Evolutionary conservation across 1,140 invertebrate genomes (phyloP), one percentile per base, ranked within the genome.

Genomic region (Drosophila sp.): DNA sequence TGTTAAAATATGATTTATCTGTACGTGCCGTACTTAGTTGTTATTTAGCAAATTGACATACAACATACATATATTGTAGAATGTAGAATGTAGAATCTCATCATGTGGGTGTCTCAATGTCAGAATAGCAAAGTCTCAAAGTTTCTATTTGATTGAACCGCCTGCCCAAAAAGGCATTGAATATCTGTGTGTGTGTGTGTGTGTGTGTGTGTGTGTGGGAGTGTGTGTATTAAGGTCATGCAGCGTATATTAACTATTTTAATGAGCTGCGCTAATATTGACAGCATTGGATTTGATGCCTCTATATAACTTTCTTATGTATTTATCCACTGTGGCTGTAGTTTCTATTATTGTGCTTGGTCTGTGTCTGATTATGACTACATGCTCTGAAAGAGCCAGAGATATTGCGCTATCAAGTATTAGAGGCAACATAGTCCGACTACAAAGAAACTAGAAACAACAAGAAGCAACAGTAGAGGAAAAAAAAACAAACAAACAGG

Each of bases 361-460:
- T 48, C 32, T 53, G 50, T 65, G 29, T 8, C 62, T 56, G 62
- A 56, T 64, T 64, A 29, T 41, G 40, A 50, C 27, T 18, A 34
- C n/a, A 29, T 25, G 25, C 21, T 34, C n/a, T 32, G 54, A 8
- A 27, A 45, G 62, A 46, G 27, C 21, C 25, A 45, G 62, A 46
- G 27, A 18, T 34, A 21, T 7, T 13, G 57, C 54, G 56, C 69
- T 76, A 76, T 76, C 73, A 71, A 54, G 54, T 43, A 54, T 50
- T 41, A 58, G 56, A 53, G 51, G 45, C 29, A 41, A 57, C 43
- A 25, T 41, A 50, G 50, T 51, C 64, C 29, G 36, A 61, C 57
- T 61, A 38, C 57, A 70, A 62, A 62, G 56, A 34, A 21, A n/a
- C n/a, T n/a, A n/a, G n/a, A 21, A 70, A 18, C 50, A 41, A 7